These are phyloP conservation scores for Zaprionus africanus DNA, from an alignment of 1,140 invertebrate genomes.

Conservation along the genomic window DNA sequence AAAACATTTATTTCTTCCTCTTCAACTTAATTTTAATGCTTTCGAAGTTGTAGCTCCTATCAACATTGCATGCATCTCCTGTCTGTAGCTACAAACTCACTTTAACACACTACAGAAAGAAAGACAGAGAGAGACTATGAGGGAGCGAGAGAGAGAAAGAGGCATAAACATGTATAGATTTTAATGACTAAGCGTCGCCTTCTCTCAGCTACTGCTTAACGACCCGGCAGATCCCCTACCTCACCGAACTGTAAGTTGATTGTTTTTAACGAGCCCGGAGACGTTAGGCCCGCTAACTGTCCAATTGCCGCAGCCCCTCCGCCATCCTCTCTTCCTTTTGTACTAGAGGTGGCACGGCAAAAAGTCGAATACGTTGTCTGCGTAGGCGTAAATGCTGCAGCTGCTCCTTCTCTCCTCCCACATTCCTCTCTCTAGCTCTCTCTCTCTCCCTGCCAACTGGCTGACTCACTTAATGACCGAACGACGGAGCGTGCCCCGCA, in stretches of 20 bases:
- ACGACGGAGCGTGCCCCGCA: slow-evolving; percentile 52
- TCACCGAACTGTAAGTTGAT: slow-evolving; percentile 21
- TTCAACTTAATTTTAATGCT: slow-evolving; percentile 4
- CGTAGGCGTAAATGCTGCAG: slow-evolving; percentile 51
- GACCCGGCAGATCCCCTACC: slow-evolving; percentile 25
- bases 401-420: not conserved
- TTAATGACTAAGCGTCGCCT: slow-evolving; percentile 58
- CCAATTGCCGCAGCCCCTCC: not conserved
- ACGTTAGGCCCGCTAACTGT: slow-evolving; percentile 24
- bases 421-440: not conserved
- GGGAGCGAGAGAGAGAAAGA: not conserved
- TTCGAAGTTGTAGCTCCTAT: slow-evolving; percentile 20
- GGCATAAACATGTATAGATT: slow-evolving; percentile 21
- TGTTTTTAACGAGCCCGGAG: slow-evolving; percentile 55
- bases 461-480: slow-evolving; percentile 62
- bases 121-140: not conserved
- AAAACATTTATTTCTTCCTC: not conserved
- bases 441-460: slow-evolving; percentile 20
- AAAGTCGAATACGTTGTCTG: slow-evolving; percentile 32
- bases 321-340: not conserved
- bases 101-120: not conserved
- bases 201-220: slow-evolving; percentile 57
- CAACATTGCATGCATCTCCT: slow-evolving; percentile 38
- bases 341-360: slow-evolving; percentile 19
- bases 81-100: not conserved